Evolutionary conservation across 2,888 invertebrate species (phyloP).

Genomic region (Eupithecia subumbrata): DNA sequence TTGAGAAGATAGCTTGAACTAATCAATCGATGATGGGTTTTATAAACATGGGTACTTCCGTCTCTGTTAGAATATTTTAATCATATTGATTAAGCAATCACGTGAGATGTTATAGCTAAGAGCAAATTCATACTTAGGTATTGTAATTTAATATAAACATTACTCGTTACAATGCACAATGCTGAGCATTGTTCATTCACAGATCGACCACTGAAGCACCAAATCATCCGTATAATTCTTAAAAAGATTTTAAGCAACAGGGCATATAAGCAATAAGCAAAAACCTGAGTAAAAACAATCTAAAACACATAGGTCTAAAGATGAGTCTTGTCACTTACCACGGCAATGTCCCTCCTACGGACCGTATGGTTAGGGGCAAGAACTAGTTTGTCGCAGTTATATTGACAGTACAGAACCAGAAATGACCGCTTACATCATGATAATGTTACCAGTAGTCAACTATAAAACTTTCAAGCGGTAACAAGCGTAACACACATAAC

Average conservation of each 20-base stretch:
- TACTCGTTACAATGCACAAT: background rate
- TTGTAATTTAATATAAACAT: background rate
- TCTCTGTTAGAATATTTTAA: background rate
- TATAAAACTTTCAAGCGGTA: slow-evolving; percentile 2
- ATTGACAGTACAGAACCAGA: background rate
- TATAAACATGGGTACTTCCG: background rate
- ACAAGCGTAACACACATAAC: background rate
- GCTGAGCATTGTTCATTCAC: background rate
- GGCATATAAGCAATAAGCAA: background rate
- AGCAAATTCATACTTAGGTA: background rate
- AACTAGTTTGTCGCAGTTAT: slow-evolving; percentile 21
- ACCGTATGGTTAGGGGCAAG: slow-evolving; percentile 1
- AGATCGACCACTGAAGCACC: background rate
- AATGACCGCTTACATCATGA: slow-evolving; percentile 21
- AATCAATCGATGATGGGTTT: background rate
- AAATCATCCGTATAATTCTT: background rate
- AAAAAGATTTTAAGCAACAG: background rate
- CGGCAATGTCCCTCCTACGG: slow-evolving; percentile 12
- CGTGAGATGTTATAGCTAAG: background rate
- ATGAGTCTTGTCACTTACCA: background rate
- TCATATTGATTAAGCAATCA: background rate
- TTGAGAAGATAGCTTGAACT: background rate
- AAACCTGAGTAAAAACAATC: background rate
- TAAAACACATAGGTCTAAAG: background rate
- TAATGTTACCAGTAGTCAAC: slow-evolving; percentile 4